Percentiles rank a stretch among this genome's conserved stretches.
Conservation (phyloP, 2,113 vertebrate genomes). For the Cathartes aura region DNA sequence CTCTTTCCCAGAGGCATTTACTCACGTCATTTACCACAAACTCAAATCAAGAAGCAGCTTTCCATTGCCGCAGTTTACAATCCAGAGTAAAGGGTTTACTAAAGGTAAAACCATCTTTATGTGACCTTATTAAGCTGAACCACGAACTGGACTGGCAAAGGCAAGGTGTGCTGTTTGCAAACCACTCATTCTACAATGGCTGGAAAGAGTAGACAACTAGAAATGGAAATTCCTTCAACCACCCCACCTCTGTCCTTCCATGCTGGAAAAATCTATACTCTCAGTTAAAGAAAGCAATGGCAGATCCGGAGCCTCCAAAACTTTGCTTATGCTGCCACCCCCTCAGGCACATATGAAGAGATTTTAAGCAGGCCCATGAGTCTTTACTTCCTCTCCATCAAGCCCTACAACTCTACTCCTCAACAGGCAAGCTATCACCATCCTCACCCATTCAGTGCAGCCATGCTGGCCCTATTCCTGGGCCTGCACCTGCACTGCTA, state of each 20-base stretch:
- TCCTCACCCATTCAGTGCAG: accelerated
- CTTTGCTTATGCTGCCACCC: not conserved
- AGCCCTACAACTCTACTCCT: not conserved
- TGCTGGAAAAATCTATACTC: not conserved
- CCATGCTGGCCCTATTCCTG: accelerated
- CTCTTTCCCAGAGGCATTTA: not conserved
- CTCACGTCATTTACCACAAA: no score
- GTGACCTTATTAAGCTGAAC: not conserved
- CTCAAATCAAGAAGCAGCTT: not conserved
- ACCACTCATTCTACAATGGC: not conserved
- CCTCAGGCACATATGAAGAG: accelerated
- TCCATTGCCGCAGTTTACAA: not conserved
- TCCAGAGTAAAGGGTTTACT: accelerated
- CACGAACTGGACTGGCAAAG: accelerated
- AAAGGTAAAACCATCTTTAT: not conserved
- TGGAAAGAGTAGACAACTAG: not conserved
- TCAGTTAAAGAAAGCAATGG: not conserved
- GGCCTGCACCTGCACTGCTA: not conserved
- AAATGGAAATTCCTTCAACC: not conserved
- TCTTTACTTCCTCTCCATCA: no score
- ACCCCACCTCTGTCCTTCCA: not conserved
- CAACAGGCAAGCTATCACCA: accelerated
- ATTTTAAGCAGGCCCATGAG: not conserved
- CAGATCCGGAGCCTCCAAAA: no score
- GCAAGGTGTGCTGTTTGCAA: not conserved